Percentiles rank a stretch among this genome's conserved stretches.
Conservation (phyloP, 2,888 invertebrate genomes). For the Leptinotarsa peninsularis region DNA sequence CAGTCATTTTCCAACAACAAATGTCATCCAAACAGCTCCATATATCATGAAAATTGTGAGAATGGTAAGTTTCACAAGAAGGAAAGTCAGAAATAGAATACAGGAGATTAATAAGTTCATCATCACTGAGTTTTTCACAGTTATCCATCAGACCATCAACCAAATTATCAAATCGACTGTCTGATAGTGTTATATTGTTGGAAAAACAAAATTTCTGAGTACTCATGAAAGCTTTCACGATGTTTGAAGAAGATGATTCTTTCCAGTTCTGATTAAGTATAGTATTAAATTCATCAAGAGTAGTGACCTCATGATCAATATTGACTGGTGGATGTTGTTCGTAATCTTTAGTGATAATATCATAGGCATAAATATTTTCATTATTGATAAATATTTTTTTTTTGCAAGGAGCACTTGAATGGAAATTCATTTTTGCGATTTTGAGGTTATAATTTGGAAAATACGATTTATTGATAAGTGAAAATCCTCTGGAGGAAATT, state of each 20-base stretch:
- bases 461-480: not conserved
- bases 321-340: conserved; percentile 1
- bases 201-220: conserved; percentile 54
- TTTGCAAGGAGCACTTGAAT: conserved; percentile 2
- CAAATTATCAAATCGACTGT: conserved; percentile 61
- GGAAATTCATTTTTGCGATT: conserved; percentile 11
- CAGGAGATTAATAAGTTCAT: conserved; percentile 71
- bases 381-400: conserved; percentile 26
- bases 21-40: conserved; percentile 78
- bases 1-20: conserved; percentile 67
- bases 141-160: conserved; percentile 67
- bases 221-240: conserved; percentile 58
- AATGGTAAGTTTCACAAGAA: conserved; percentile 66
- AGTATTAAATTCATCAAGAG: conserved; percentile 37
- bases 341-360: conserved; percentile 33
- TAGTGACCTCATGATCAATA: conserved; percentile 9
- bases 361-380: conserved; percentile 44
- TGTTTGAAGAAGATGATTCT: conserved; percentile 51
- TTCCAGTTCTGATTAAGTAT: conserved; percentile 54
- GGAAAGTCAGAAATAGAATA: conserved; percentile 69
- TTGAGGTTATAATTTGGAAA: conserved; percentile 31
- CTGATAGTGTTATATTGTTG: conserved; percentile 58
- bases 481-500: not conserved
- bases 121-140: conserved; percentile 69
- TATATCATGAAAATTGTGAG: conserved; percentile 73